phyloP scores from a whole-genome alignment of 2,888 invertebrate species.

The Tuta absoluta region DNA sequence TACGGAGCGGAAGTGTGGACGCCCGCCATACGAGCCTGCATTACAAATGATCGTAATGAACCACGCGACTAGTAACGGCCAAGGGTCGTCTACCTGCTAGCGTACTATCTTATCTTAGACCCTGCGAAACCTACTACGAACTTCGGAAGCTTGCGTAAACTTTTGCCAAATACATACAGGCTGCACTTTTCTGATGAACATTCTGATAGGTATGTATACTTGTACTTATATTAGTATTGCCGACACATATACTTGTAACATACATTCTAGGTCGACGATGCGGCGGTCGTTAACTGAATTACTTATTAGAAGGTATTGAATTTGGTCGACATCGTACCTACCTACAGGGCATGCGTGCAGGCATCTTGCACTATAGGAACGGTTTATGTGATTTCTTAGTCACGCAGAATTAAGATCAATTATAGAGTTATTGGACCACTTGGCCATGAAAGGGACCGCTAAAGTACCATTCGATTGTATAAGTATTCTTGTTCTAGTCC shows the following conservation, averaged over 20 bases:
- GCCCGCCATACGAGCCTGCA: constrained; percentile 62
- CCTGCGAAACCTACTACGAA: not conserved
- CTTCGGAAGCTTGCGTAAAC: not conserved
- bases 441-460: constrained; percentile 4
- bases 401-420: constrained; percentile 18
- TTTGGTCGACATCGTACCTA: constrained; percentile 56
- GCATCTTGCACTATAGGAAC: constrained; percentile 31
- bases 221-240: not conserved
- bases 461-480: not conserved
- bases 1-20: constrained; percentile 61
- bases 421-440: constrained; percentile 10
- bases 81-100: constrained; percentile 56
- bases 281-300: constrained; percentile 44
- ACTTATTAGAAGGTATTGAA: constrained; percentile 52
- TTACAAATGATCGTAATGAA: constrained; percentile 77
- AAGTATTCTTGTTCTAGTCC: not conserved
- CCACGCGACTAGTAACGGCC: constrained; percentile 57
- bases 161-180: not conserved
- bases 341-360: constrained; percentile 53
- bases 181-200: too few relatives aligned
- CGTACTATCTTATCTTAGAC: not conserved
- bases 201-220: not conserved
- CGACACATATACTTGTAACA: constrained; percentile 36
- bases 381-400: constrained; percentile 22
- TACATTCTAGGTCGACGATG: constrained; percentile 42